phyloP scores from a whole-genome alignment of 2,797 vertebrate genomes.

The Muscicapa striata region DNA sequence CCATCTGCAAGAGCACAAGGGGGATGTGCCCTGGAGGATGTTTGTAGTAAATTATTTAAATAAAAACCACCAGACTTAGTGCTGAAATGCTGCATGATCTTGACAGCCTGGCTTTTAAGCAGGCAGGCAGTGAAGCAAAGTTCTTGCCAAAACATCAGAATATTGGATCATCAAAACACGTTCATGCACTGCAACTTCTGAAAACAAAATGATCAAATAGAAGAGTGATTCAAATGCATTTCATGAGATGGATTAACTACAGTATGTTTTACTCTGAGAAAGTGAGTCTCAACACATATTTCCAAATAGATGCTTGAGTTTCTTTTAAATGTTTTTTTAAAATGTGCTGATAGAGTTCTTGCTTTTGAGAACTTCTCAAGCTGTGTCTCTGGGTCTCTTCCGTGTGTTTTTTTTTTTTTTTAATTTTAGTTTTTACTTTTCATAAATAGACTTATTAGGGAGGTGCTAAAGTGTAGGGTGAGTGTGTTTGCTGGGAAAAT shows the following conservation, averaged over 20 bases:
- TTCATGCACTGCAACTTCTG: not conserved
- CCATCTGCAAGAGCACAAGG: not conserved
- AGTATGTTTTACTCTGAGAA: not conserved
- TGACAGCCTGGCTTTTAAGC: not conserved
- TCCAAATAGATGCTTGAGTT: not conserved
- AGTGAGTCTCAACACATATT: not conserved
- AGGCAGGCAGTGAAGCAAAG: not conserved
- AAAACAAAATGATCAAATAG: not conserved
- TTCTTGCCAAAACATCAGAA: not conserved
- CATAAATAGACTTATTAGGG: not conserved
- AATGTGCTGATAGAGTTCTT: not conserved
- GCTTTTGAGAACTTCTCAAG: not conserved
- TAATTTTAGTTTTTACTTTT: not conserved
- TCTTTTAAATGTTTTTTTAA: not conserved
- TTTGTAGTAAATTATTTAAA: not conserved
- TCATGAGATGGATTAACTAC: not conserved
- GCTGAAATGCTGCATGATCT: not conserved
- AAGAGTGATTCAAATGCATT: not conserved
- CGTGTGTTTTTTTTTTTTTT: not conserved
- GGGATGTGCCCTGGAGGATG: not conserved
- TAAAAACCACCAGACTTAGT: not conserved
- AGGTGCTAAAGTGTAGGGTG: not conserved
- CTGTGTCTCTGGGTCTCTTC: not conserved
- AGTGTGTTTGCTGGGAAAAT: not conserved
- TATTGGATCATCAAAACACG: not conserved